Conservation (phyloP, 2,113 vertebrate genomes). For the Atractosteus spatula region DNA sequence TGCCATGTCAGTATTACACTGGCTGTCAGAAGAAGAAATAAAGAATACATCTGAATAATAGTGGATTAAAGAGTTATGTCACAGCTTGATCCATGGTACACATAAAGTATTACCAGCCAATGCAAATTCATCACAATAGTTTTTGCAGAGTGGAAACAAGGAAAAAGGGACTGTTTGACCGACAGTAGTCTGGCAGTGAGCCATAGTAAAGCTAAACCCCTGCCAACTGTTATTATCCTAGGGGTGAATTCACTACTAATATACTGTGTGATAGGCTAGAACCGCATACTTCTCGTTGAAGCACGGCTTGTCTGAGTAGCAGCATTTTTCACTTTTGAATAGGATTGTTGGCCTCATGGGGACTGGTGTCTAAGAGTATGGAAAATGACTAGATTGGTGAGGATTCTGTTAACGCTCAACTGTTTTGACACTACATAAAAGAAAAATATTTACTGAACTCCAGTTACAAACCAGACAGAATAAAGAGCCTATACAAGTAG, state of each 20-base stretch:
- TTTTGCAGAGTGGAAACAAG: constrained; percentile 42
- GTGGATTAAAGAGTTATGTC: constrained; percentile 64
- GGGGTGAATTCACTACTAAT: constrained; percentile 64
- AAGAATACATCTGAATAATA: constrained; percentile 58
- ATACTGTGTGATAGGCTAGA: constrained; percentile 55
- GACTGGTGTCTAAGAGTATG: constrained; percentile 37
- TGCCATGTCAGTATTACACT: not conserved
- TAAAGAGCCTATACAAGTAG: constrained; percentile 7
- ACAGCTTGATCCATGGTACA: constrained; percentile 66
- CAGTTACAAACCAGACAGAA: not conserved
- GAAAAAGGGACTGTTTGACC: constrained; percentile 65
- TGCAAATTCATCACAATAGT: constrained; percentile 65
- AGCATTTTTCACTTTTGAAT: constrained; percentile 42
- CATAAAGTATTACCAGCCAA: constrained; percentile 66
- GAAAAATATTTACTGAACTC: constrained; percentile 10
- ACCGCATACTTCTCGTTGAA: constrained; percentile 46
- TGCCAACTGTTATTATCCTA: constrained; percentile 72
- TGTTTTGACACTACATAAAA: constrained; percentile 18
- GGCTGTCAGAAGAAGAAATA: constrained; percentile 24
- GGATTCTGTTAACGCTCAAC: constrained; percentile 29
- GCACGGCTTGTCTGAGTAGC: constrained; percentile 35
- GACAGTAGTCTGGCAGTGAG: constrained; percentile 58
- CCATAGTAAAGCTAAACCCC: constrained; percentile 62
- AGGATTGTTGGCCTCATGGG: constrained; percentile 36
- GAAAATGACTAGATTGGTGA: constrained; percentile 18